phyloP scores from a whole-genome alignment of 2,113 vertebrate species.

The Brienomyrus longianalis region DNA sequence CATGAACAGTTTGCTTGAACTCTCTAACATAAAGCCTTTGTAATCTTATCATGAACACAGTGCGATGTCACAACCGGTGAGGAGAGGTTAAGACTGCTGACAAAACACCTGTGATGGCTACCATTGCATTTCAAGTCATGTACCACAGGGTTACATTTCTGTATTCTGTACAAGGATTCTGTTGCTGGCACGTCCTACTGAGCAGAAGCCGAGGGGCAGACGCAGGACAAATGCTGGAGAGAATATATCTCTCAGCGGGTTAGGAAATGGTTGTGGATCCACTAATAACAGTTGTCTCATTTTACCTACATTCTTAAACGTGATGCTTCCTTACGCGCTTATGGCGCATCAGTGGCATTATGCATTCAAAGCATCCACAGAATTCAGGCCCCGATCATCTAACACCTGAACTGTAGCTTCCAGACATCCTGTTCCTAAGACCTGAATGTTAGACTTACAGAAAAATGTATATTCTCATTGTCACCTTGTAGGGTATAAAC shows the following conservation, averaged over 20 bases:
- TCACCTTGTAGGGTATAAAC: background rate
- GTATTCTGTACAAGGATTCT: background rate
- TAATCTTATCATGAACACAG: background rate
- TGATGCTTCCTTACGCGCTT: background rate
- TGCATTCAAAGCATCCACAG: background rate
- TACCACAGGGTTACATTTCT: background rate
- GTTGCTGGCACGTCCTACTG: background rate
- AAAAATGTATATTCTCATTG: background rate
- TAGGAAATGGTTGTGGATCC: background rate
- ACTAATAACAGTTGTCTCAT: background rate
- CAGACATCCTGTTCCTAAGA: background rate
- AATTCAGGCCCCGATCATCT: background rate
- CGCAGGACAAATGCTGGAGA: background rate
- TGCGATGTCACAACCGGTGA: background rate
- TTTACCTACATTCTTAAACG: background rate
- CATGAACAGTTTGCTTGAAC: background rate
- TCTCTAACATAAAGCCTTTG: background rate
- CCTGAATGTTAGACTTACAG: background rate
- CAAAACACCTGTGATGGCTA: background rate
- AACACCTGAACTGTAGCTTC: background rate
- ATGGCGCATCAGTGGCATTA: background rate
- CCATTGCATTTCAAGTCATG: background rate
- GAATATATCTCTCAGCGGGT: background rate
- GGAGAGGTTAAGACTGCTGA: background rate
- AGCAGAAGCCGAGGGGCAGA: background rate